Base-by-base conservation (phyloP, 2,888 invertebrate genomes). In the Serrognathus titanus region DNA sequence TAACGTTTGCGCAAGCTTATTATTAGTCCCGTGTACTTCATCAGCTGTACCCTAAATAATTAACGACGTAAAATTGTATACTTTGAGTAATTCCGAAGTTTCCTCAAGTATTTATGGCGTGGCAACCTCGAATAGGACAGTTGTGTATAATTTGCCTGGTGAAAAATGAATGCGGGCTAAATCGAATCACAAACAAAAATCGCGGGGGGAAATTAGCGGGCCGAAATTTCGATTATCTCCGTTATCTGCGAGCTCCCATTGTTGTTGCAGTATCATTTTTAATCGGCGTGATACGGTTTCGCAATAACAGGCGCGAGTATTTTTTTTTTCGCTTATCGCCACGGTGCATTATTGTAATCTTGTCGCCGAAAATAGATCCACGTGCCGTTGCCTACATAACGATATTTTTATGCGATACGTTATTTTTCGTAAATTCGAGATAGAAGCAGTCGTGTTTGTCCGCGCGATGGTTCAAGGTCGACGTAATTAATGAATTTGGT, bases 391-490 rank as follows among this genome's bases (percentile, higher is more conserved):
- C 54, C 49, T 24, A 54, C 48, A 43, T 43, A 9, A 43, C 20
- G 43, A 31, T 31, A 31, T 31, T 43, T 43, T 43, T 43, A 20
- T 20, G 43, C 43, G 43, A 13, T 43, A 43, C 9, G 16, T 43
- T 43, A 16, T 43, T 43, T 43, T 43, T 31, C 6, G 24, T 43
- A 43, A 43, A 13, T 13, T n/a, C 43, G 43, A 43, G 43, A 43
- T 43, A 43, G 13, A 13, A 8, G 10, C 20, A 43, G 43, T 20
- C 12, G 43, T 43, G 52, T 52, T 52, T 54, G 54, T 49, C 54
- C 54, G 54, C 37, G 43, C 43, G 54, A 37, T 49, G 54, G 54
- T 54, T 54, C 54, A 54, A 54, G 54, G 54, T 49, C 43, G 49
- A 11, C 49, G 35, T 49, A 48, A 54, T 54, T 54, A 54, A 54